These are phyloP conservation scores for Cephus pygmeus DNA, from an alignment of 2,888 invertebrate genomes.

Conservation along the genomic window DNA sequence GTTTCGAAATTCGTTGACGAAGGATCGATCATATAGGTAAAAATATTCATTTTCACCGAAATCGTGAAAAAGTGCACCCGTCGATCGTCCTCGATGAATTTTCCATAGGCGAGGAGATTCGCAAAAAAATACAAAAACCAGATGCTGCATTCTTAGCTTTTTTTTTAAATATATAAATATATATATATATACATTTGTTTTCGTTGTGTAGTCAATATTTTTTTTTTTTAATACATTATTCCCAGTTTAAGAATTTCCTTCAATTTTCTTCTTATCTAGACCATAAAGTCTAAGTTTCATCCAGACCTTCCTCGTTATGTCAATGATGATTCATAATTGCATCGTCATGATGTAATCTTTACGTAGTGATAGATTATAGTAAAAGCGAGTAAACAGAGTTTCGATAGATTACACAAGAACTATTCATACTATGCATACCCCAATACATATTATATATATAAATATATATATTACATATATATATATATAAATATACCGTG, in stretches of 20 bases:
- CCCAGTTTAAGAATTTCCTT: background rate
- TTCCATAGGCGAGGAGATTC: background rate
- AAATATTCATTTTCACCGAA: background rate
- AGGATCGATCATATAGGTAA: background rate
- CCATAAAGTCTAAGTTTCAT: background rate
- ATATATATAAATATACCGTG: conserved; percentile 11
- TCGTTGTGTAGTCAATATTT: background rate
- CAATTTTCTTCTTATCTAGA: background rate
- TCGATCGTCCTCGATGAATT: background rate
- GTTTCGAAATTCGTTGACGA: background rate
- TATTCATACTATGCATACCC: background rate
- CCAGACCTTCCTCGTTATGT: background rate
- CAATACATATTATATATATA: background rate
- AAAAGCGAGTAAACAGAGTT: background rate
- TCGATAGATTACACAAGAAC: background rate
- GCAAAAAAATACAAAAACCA: background rate
- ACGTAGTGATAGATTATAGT: background rate
- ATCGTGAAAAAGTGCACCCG: background rate
- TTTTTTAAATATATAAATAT: background rate
- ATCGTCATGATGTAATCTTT: background rate
- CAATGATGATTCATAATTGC: background rate
- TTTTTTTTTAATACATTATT: background rate
- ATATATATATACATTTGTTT: background rate
- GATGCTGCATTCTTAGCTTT: background rate
- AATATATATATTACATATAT: background rate